Evolutionary conservation across 1,140 invertebrate genomes (phyloP).

Genomic region (Brachionus calyciflorus): DNA sequence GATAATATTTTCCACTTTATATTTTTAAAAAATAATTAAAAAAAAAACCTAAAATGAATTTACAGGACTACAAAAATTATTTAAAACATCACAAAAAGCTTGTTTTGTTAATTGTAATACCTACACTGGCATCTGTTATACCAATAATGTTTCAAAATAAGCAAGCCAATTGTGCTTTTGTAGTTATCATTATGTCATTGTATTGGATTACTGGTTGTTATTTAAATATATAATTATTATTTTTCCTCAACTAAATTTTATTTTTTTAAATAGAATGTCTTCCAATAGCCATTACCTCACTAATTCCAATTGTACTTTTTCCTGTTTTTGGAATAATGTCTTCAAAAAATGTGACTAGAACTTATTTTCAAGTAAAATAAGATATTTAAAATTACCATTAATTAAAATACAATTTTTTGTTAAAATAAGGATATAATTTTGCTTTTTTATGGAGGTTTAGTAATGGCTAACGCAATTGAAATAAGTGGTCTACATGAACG

Average conservation of each 20-base stretch:
- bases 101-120: not conserved
- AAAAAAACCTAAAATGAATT: too few species aligned
- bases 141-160: not conserved
- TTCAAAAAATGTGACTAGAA: slow-evolving; percentile 52
- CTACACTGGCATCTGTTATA: not conserved
- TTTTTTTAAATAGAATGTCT: slow-evolving; percentile 55
- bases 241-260: not conserved
- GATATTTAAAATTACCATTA: not conserved
- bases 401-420: slow-evolving; percentile 25
- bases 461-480: slow-evolving; percentile 80
- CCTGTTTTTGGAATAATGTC: slow-evolving; percentile 58
- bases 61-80: not conserved
- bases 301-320: slow-evolving; percentile 61
- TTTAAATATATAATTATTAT: not conserved
- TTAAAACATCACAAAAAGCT: slow-evolving; percentile 10
- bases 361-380: slow-evolving; percentile 46
- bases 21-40: too few species aligned
- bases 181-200: not conserved
- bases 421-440: slow-evolving; percentile 72
- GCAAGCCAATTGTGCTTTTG: not conserved
- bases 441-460: slow-evolving; percentile 70
- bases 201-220: not conserved
- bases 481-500: slow-evolving; percentile 77
- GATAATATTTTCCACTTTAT: too few species aligned
- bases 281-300: slow-evolving; percentile 61